These are phyloP conservation scores for Drosophila lacicola DNA, from an alignment of 2,888 invertebrate species.

Conservation along the genomic window DNA sequence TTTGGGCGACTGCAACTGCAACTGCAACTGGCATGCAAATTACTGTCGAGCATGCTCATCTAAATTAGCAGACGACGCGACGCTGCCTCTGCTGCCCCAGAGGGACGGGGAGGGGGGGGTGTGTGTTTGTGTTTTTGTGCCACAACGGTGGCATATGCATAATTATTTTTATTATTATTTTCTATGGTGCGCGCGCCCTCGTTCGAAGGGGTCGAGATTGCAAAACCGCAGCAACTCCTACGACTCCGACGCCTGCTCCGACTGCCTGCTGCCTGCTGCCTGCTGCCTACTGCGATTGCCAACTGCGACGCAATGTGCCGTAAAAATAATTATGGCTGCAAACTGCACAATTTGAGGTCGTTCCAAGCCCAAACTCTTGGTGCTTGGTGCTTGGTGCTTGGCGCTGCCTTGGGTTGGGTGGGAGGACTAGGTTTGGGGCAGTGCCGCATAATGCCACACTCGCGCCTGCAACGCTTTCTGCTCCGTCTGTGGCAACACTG, in stretches of 20 bases:
- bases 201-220: slow-evolving; percentile 52
- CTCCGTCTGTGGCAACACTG: slow-evolving; percentile 19
- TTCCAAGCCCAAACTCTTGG: slow-evolving; percentile 11
- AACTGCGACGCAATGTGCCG: slow-evolving; percentile 73
- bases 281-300: slow-evolving; percentile 8
- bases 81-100: background rate
- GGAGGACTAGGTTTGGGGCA: slow-evolving; percentile 5
- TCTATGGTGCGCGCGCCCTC: slow-evolving; percentile 49
- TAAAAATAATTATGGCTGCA: slow-evolving; percentile 81
- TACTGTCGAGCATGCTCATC: slow-evolving; percentile 79
- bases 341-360: slow-evolving; percentile 73
- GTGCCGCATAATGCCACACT: slow-evolving; percentile 50
- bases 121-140: slow-evolving; percentile 1
- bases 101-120: slow-evolving; percentile 2
- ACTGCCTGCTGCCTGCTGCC: background rate
- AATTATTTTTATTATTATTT: slow-evolving; percentile 80
- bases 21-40: slow-evolving; percentile 78
- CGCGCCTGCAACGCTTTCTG: slow-evolving; percentile 55
- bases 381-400: background rate
- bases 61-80: slow-evolving; percentile 66
- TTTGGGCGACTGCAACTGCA: slow-evolving; percentile 38
- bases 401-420: background rate
- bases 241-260: background rate
- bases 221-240: slow-evolving; percentile 4
- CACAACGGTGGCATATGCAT: slow-evolving; percentile 73